phyloP scores from a whole-genome alignment of 2,888 invertebrate genomes.

The Omphaloscelis lunosa region DNA sequence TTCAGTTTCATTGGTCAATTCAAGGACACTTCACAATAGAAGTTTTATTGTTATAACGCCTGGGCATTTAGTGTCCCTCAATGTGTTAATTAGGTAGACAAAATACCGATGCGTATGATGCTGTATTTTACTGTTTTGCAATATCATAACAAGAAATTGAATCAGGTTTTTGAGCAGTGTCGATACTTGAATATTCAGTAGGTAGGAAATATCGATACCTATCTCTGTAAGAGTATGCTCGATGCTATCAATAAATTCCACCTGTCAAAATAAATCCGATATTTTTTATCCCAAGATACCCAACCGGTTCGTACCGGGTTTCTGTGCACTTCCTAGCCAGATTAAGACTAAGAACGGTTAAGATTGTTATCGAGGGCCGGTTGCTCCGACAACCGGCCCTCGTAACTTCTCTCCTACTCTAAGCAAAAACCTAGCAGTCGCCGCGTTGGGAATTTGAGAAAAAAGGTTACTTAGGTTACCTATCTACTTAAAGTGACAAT shows the following conservation, averaged over 20 bases:
- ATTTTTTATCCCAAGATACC: background rate
- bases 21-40: too few species aligned
- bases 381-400: background rate
- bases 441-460: background rate
- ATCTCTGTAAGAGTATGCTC: constrained; percentile 1
- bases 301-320: background rate
- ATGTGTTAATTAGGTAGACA: background rate
- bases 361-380: too few species aligned
- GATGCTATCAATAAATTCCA: background rate
- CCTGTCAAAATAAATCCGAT: background rate
- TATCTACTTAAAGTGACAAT: background rate
- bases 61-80: too few species aligned
- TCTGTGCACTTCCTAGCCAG: background rate
- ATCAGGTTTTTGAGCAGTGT: background rate
- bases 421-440: background rate
- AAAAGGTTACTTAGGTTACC: background rate
- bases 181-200: background rate
- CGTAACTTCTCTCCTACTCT: background rate
- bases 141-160: background rate
- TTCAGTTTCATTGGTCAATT: too few species aligned
- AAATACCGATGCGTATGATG: background rate
- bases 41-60: too few species aligned
- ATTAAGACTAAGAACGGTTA: background rate
- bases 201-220: background rate
- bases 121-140: background rate